Evolutionary conservation across 2,797 vertebrate genomes (phyloP).

Genomic region (Muscicapa comitata): DNA sequence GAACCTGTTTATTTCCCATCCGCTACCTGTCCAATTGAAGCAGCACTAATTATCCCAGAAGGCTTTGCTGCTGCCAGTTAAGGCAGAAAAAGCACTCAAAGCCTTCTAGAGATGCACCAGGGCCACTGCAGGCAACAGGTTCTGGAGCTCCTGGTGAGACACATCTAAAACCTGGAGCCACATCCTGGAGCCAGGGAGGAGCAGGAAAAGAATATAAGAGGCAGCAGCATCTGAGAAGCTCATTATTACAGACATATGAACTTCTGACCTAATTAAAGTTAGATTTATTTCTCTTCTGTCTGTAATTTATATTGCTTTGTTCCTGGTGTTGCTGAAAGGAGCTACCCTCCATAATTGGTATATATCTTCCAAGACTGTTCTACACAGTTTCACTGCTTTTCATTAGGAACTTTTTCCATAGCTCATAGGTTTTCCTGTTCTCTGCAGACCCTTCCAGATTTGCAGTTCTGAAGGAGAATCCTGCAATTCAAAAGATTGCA

Average conservation of each 20-base stretch:
- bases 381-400: not conserved
- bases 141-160: not conserved
- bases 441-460: not conserved
- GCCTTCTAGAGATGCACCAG: conserved; percentile 29
- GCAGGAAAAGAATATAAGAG: not conserved
- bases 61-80: conserved; percentile 60
- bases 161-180: conserved; percentile 25
- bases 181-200: not conserved
- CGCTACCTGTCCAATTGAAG: conserved; percentile 69
- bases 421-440: not conserved
- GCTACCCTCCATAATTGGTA: not conserved
- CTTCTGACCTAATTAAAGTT: not conserved
- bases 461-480: not conserved
- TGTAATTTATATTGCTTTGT: not conserved
- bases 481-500: not conserved
- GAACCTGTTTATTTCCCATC: conserved; percentile 68
- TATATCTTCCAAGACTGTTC: not conserved
- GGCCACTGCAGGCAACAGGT: conserved; percentile 22
- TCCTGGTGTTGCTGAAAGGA: not conserved
- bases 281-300: not conserved
- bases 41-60: conserved; percentile 72
- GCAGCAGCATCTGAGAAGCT: not conserved
- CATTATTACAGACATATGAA: not conserved
- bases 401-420: not conserved
- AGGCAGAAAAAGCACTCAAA: conserved; percentile 53